These are phyloP conservation scores for Chroicocephalus ridibundus DNA, from an alignment of 2,113 vertebrate genomes.

Conservation along the genomic window DNA sequence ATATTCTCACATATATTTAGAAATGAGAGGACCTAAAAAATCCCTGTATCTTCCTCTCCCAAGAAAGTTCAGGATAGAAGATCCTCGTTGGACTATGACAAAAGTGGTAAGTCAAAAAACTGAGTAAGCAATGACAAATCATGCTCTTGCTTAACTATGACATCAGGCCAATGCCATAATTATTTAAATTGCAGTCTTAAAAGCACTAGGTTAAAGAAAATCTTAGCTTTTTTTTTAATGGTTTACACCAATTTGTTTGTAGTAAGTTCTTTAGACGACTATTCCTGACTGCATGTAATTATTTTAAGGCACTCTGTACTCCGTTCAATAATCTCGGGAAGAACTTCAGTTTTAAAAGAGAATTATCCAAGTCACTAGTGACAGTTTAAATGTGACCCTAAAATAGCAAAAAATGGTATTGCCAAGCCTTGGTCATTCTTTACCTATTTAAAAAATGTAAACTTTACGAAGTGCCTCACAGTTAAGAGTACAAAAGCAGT, in stretches of 20 bases:
- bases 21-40: neutral
- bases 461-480: neutral
- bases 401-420: neutral
- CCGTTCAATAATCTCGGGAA: neutral
- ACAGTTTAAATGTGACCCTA: neutral
- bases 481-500: neutral
- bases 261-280: neutral
- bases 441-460: neutral
- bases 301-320: neutral
- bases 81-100: neutral
- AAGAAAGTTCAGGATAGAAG: neutral
- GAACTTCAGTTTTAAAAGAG: neutral
- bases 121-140: neutral
- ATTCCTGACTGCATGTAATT: neutral
- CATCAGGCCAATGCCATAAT: neutral
- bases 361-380: neutral
- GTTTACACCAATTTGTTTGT: neutral
- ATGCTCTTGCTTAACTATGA: neutral
- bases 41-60: neutral
- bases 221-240: neutral
- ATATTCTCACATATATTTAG: neutral
- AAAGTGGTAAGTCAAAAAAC: neutral
- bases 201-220: neutral
- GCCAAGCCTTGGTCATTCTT: neutral
- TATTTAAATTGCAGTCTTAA: neutral